Base-by-base conservation (phyloP, 2,797 vertebrate species). In the Ispidina lecontei region DNA sequence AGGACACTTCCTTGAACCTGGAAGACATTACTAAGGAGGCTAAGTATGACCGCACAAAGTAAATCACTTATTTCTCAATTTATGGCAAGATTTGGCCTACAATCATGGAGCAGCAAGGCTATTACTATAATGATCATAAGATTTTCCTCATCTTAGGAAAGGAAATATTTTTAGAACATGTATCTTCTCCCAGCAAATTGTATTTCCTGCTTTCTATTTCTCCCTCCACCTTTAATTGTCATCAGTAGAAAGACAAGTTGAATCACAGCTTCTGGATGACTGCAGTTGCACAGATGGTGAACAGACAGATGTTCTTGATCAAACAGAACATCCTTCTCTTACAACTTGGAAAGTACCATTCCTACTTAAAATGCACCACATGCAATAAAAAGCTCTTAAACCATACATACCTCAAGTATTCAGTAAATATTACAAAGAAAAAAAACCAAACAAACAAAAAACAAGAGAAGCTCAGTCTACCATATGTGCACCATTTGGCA, bases 381-480 rank as follows among this genome's bases (percentile, higher is more conserved):
- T 60, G 87, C 37, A 90, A 73, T 73, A 94, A 93, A 95, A 91
- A 67, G 31, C 26, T 76, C 89, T 87, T 79, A 87, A 93, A 89
- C 37, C n/a, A 68, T 70, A 64, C 12, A 43, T 82, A 71, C 78
- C 54, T 83, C 62, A 76, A 89, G 21, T 77, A 90, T 89, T 91
- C 54, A 85, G 68, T 85, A 91, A 91, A 94, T 85, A 91, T 41
- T 87, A 89, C 55, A 35, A 23, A 82, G 56, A 77, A 84, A 93
- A 91, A 89, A 37, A 90, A 90, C 6, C 33, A 92, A 95, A 43
- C 71, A 79, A 92, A 91, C 87, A 37, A 90, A 90, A 92, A 95
- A 51, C 20, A 85, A 85, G 39, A 52, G 29, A 37, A 68, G 7
- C 18, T 67, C 71, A 4, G 22, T 67, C 74, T 73, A 47, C 58